Base-by-base conservation (phyloP, 2,888 invertebrate genomes). In the Deilephila elpenor region DNA sequence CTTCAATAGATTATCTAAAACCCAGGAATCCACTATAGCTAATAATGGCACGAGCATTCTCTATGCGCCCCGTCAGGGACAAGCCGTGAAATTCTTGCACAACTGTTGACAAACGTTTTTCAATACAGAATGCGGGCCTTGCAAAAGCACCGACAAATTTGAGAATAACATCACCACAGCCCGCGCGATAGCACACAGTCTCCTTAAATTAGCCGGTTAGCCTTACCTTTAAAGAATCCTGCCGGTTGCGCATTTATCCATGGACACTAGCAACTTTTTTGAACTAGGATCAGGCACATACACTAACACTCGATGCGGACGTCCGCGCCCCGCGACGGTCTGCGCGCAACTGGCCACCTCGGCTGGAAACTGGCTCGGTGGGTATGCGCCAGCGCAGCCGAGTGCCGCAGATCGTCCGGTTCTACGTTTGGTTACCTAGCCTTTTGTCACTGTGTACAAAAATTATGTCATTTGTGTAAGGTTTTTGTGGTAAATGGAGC, bases 401-500 rank as follows among this genome's bases (percentile, higher is more conserved):
- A n/a, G 56, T n/a, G n/a, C 73, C 70, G 53, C 90, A 87, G 90
- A 91, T 90, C 88, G 92, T 89, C 93, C 93, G 93, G 93, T 93
- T 93, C 72, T 73, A 67, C 64, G 53, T 56, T 67, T 88, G 86
- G 86, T 86, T 87, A 84, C 89, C 88, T 86, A 82, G 86, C 84
- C 90, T 91, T 91, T 91, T 91, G 91, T 92, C 91, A 91, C 91
- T 89, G 87, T 88, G 88, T 83, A 86, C 83, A 84, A 87, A 88
- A 87, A 89, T 91, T 91, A 90, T 90, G 85, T 87, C 59, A 71
- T 72, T 77, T 64, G 61, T 75, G 73, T 44, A 29, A 32, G 51
- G 29, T 51, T 32, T 72, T 62, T 72, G 61, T 29, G 19, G n/a
- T 56, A 56, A 44, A n/a, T 56, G n/a, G 19, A n/a, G 56, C 56